These are phyloP conservation scores for Dicaeum eximium DNA, from an alignment of 2,113 vertebrate genomes.

Conservation along the genomic window DNA sequence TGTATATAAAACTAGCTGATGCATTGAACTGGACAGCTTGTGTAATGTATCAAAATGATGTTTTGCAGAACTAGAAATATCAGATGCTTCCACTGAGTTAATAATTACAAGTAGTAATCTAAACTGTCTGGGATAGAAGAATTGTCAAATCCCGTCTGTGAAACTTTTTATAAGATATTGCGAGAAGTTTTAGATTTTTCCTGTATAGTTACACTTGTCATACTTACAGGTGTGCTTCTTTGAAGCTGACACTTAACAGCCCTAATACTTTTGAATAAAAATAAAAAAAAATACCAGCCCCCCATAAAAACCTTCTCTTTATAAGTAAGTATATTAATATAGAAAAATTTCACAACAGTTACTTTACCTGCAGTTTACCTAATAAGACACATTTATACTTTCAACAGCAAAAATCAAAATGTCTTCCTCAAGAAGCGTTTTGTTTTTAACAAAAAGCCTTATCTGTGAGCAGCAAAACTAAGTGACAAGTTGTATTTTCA, in stretches of 20 bases:
- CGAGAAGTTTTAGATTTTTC: not conserved
- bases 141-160: not conserved
- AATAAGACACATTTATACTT: not conserved
- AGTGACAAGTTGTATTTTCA: not conserved
- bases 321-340: not conserved
- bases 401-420: not conserved
- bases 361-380: not conserved
- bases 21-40: fast-evolving
- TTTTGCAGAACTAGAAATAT: not conserved
- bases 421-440: not conserved
- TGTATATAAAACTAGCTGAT: not conserved
- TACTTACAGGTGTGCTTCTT: not conserved
- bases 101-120: not conserved
- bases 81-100: not conserved
- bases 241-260: not conserved
- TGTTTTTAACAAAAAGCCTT: not conserved
- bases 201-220: not conserved
- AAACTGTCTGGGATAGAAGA: not conserved
- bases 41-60: not conserved
- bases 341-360: not conserved
- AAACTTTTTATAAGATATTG: not conserved
- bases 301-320: not conserved
- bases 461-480: not conserved
- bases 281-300: not conserved
- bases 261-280: not conserved